These are phyloP conservation scores for Eira barbara DNA, from an alignment of 2,113 vertebrate species.

Conservation along the genomic window DNA sequence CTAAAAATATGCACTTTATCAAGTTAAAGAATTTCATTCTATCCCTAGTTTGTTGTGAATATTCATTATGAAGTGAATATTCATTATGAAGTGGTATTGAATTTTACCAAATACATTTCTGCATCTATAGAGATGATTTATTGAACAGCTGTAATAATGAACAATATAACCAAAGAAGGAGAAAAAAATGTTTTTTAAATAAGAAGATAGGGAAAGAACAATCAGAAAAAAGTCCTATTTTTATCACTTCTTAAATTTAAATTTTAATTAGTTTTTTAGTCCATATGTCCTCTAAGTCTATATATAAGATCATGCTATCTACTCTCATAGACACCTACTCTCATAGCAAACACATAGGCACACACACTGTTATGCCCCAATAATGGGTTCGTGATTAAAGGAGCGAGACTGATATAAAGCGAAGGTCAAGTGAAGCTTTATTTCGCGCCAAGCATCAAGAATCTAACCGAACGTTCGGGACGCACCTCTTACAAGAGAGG, in stretches of 20 bases:
- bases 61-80: not conserved
- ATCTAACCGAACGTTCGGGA: no score
- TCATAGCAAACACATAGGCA: not conserved
- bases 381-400: no score
- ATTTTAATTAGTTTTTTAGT: not conserved
- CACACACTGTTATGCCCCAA: no score
- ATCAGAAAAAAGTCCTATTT: not conserved
- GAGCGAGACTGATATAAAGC: no score
- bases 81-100: not conserved
- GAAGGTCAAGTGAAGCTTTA: no score
- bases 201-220: not conserved
- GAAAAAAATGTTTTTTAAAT: not conserved
- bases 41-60: not conserved
- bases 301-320: not conserved
- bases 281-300: not conserved
- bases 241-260: not conserved
- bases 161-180: not conserved
- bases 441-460: no score
- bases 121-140: not conserved
- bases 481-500: no score
- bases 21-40: not conserved
- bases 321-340: not conserved
- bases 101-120: not conserved
- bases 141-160: not conserved
- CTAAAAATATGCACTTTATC: not conserved